phyloP scores from a whole-genome alignment of 2,113 vertebrate genomes.

The Dasyprocta punctata region DNA sequence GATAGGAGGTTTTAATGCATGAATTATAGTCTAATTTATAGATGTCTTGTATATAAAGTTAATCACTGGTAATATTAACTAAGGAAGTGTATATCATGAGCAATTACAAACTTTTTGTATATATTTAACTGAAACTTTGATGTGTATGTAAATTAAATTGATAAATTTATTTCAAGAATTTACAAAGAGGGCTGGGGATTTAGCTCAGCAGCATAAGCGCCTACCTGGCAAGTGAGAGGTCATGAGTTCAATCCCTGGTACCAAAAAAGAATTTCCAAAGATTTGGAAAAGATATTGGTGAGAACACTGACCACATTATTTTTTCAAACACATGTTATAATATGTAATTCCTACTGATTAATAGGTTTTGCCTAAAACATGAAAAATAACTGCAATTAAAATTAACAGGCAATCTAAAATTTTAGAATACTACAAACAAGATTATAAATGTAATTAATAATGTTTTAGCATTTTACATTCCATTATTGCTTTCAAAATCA shows the following conservation, averaged over 20 bases:
- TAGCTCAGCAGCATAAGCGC: too few relatives aligned
- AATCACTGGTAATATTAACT: not conserved
- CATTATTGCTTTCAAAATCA: slow-evolving; percentile 6
- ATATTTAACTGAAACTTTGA: not conserved
- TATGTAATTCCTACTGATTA: not conserved
- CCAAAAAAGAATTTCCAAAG: not conserved
- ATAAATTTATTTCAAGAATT: not conserved
- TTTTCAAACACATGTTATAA: not conserved
- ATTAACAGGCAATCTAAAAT: not conserved
- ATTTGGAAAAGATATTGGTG: not conserved
- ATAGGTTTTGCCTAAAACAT: not conserved
- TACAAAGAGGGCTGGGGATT: too few relatives aligned
- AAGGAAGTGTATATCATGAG: not conserved
- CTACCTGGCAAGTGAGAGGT: too few relatives aligned
- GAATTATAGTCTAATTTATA: not conserved
- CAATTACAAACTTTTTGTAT: not conserved
- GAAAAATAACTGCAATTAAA: not conserved
- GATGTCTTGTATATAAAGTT: not conserved
- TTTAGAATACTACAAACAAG: not conserved
- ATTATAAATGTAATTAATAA: not conserved
- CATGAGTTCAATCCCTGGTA: too few relatives aligned
- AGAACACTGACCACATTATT: not conserved
- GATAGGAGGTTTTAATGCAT: not conserved
- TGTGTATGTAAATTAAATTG: not conserved
- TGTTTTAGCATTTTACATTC: not conserved